phyloP scores from a whole-genome alignment of 2,113 vertebrate species.

The Haliaeetus leucogaster region DNA sequence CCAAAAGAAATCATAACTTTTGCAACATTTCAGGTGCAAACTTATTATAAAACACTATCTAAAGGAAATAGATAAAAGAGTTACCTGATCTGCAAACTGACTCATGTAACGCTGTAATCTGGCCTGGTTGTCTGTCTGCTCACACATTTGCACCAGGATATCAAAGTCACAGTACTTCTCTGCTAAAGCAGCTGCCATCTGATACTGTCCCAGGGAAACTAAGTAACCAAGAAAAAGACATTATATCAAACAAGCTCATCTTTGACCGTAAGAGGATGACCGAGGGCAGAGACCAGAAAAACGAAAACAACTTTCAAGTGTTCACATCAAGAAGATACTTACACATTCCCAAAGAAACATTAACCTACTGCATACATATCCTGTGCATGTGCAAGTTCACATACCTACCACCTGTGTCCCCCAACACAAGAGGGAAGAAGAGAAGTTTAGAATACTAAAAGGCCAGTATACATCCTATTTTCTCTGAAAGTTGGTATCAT shows the following conservation, averaged over 20 bases:
- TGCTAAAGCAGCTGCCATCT: slow-evolving; percentile 88
- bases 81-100: slow-evolving; percentile 94
- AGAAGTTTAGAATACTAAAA: neutral
- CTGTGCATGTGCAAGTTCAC: fast-evolving
- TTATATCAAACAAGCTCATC: neutral
- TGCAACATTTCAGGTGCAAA: neutral
- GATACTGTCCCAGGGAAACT: slow-evolving; percentile 92
- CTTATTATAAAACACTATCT: neutral
- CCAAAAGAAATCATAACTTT: neutral
- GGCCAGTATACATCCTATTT: neutral
- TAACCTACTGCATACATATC: neutral
- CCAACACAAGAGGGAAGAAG: neutral
- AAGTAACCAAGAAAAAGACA: neutral
- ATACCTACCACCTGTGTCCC: neutral
- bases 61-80: neutral
- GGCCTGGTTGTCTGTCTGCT: slow-evolving; percentile 91
- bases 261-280: neutral
- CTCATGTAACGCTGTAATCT: slow-evolving; percentile 92
- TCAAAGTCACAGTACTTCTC: slow-evolving; percentile 98
- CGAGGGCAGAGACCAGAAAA: neutral
- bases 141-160: slow-evolving; percentile 94
- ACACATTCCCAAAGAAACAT: neutral
- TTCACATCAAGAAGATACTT: neutral
- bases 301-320: neutral
- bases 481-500: neutral